Base-by-base conservation (phyloP, 2,888 invertebrate species). In the Mantis religiosa region DNA sequence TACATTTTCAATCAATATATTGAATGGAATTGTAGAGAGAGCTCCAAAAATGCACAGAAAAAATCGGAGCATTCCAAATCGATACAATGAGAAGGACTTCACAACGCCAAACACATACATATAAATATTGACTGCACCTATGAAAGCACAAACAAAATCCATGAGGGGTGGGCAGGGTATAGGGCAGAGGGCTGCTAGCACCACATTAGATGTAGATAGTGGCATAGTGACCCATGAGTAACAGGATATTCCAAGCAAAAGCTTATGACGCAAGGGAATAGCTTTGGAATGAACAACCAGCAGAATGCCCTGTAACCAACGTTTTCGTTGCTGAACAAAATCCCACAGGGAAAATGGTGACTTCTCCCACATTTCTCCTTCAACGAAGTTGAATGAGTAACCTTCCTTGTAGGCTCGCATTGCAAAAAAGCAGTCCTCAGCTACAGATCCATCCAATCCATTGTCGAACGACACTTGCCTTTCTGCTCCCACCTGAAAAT, bases 311-410 rank as follows among this genome's bases (percentile, higher is more conserved):
- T 98, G 97, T 88, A 99, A 95, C 99, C 99, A 99, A 88, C 99
- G 95, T 93, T 99, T 99, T 89, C 99, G 95, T 92, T 99, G 99
- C 93, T 99, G 98, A 91, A 99, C 95, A 92, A 99, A 98, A 93
- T 99, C 99, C 95, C 97, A 96, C 71, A 99, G 93, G 2, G 98
- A 98, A 93, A 99, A 99, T 4, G 99, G 99, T 9, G 98, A 98
- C 93, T 99, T 99, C 93, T 99, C 99, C 97, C 98, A 98, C 99
- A 99, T 99, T 94, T 99, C 99, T 87, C 99, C 99, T 93, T 99
- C 99, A 91, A 99, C 96, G 93, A 99, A 99, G 93, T 98, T 97
- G 93, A 99, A 99, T 28, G 97, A 95, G 93, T 97, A 99, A 41
- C 98, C 99, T 93, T 97, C 96, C 90, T 96, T 95, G 93, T 96